A percentile compares a stretch with the other conserved stretches of the same genome.
phyloP scores from a whole-genome alignment of 1,140 invertebrate genomes.

The Drosophila tani region DNA sequence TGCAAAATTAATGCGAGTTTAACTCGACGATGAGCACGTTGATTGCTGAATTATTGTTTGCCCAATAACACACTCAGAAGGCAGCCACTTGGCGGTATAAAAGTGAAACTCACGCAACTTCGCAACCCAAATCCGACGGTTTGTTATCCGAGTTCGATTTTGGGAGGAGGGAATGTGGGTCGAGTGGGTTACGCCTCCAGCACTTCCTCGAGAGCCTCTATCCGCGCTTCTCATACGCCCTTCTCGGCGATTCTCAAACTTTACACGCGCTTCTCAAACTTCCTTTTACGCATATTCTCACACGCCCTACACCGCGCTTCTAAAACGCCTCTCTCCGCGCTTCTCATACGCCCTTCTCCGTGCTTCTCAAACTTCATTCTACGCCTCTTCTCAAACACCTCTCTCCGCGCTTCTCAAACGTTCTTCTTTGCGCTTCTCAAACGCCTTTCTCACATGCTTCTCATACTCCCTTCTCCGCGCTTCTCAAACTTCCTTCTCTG shows the following conservation, averaged over 20 bases:
- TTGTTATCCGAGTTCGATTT: slow-evolving; percentile 35
- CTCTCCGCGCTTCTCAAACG: background rate
- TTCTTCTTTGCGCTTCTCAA: too few species aligned
- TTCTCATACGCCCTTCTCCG: background rate
- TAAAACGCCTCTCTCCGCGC: background rate
- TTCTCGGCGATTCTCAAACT: background rate
- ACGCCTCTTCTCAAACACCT: background rate
- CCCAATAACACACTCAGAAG: slow-evolving; percentile 10
- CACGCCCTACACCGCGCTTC: background rate
- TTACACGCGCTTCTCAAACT: too few species aligned
- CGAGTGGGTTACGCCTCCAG: slow-evolving; percentile 19
- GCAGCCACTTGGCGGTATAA: slow-evolving; percentile 16
- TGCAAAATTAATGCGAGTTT: slow-evolving; percentile 72
- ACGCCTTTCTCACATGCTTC: background rate
- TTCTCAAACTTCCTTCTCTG: background rate
- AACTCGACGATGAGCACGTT: slow-evolving; percentile 56
- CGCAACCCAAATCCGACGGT: slow-evolving; percentile 19
- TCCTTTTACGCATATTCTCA: too few species aligned
- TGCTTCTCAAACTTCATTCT: background rate
- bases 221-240: background rate
- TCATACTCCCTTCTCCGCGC: background rate
- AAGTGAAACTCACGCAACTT: slow-evolving; percentile 69
- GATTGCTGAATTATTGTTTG: slow-evolving; percentile 64
- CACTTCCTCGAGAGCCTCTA: background rate
- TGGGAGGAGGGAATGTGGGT: slow-evolving; percentile 29